Base-by-base conservation (phyloP, 1,140 invertebrate species). In the Potamilus streckersoni region DNA sequence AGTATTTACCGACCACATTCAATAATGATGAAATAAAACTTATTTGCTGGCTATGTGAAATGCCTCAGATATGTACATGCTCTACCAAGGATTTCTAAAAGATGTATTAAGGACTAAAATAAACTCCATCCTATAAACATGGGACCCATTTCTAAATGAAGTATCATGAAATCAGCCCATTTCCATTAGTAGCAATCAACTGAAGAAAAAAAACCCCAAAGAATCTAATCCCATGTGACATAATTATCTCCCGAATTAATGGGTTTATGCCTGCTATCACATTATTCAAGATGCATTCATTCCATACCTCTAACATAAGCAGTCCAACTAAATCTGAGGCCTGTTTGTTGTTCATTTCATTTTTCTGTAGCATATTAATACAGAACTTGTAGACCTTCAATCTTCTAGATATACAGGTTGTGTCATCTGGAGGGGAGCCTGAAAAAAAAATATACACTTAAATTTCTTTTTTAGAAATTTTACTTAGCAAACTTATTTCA, bases 331-430 rank as follows among this genome's bases (percentile, higher is more conserved):
- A 76, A 59, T 85, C 81, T 16, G 85, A 81, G 11, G 83, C 83
- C 57, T 80, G 78, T 72, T 87, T 86, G 61, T 83, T 82, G 69
- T 85, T 83, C 71, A 87, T 71, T 69, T 89, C 85, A 76, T 84
- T 82, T 72, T 82, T 83, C 67, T 86, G 84, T 23, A 89, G 71
- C 20, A 86, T 59, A n/a, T 79, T 75, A 38, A 88, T 78, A 69
- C 86, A 81, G 20, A 83, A 79, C 67, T 82, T 84, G 74, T 84
- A 86, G 2, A 89, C 64, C 13, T 66, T 63, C 23, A 81, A 69
- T 23, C 78, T 55, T 69, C 72, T 76, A 57, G 77, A 69, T 63
- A 67, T 27, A 59, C 71, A 61, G 4, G 58, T 68, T 1, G 57
- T 55, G 58, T 66, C 57, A 2, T 80, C 57, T 73, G 49, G 57